Conservation (phyloP, 2,113 vertebrate species). For the Alethe diademata region DNA sequence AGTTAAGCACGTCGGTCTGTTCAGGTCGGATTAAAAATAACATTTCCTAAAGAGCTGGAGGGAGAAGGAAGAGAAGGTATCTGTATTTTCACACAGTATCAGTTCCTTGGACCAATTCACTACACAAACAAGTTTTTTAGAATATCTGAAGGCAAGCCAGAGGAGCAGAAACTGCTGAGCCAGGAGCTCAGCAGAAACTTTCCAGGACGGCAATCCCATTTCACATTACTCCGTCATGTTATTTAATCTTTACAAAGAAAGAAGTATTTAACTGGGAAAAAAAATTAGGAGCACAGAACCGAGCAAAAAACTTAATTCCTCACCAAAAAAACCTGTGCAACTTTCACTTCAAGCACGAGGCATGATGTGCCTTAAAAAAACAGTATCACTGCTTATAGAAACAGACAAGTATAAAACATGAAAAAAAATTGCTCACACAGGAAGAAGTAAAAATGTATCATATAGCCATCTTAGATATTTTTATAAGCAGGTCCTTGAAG, state of each 20-base stretch:
- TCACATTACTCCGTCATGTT: not conserved
- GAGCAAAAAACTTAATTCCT: not conserved
- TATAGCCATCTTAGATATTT: not conserved
- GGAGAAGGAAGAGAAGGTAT: not conserved
- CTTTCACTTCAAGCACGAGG: not conserved
- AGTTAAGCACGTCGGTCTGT: not conserved
- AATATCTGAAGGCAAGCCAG: fast-evolving
- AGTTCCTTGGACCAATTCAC: not conserved
- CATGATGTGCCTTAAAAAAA: not conserved
- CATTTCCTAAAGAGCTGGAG: not conserved
- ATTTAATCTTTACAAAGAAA: not conserved
- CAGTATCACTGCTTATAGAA: not conserved
- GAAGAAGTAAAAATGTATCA: not conserved
- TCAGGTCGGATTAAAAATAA: not conserved
- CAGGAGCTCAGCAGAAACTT: not conserved
- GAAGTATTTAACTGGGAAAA: not conserved
- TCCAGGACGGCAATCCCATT: not conserved
- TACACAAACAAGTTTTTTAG: not conserved
- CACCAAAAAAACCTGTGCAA: not conserved
- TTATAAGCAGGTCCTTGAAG: not conserved
- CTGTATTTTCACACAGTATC: not conserved
- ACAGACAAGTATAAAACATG: not conserved
- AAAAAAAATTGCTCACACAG: fast-evolving
- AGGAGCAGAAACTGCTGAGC: not conserved
- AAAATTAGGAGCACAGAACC: not conserved